phyloP scores from a whole-genome alignment of 2,113 vertebrate species.

The Opisthocomus hoazin region DNA sequence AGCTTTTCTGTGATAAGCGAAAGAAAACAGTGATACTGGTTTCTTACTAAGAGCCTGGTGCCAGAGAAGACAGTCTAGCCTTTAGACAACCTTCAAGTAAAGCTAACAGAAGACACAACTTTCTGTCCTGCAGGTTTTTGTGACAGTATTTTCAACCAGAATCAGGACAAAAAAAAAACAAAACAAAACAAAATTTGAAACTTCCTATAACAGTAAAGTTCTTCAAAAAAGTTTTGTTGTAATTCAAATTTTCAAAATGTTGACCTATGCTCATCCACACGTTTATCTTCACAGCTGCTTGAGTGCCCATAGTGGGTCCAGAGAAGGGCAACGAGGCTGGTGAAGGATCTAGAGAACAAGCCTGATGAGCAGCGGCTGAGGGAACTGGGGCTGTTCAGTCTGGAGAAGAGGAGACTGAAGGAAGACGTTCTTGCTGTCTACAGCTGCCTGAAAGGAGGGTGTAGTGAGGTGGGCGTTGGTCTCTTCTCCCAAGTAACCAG shows the following conservation, averaged over 20 bases:
- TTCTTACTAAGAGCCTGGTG: not conserved
- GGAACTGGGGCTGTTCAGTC: no score
- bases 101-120: not conserved
- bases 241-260: not conserved
- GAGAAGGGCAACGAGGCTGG: no score
- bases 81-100: not conserved
- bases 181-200: not conserved
- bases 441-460: no score
- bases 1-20: not conserved
- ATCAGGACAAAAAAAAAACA: not conserved
- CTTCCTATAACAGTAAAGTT: not conserved
- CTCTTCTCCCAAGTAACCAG: no score
- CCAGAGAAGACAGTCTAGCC: not conserved
- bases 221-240: not conserved
- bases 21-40: not conserved
- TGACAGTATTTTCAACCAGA: not conserved
- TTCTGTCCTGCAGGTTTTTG: not conserved
- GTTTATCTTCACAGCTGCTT: not conserved
- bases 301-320: not conserved
- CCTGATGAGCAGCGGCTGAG: no score
- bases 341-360: no score
- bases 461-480: no score
- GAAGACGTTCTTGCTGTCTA: no score
- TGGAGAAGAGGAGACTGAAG: no score
- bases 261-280: not conserved